Evolutionary conservation across 2,888 invertebrate species (phyloP).

Genomic region (Athalia rosae): DNA sequence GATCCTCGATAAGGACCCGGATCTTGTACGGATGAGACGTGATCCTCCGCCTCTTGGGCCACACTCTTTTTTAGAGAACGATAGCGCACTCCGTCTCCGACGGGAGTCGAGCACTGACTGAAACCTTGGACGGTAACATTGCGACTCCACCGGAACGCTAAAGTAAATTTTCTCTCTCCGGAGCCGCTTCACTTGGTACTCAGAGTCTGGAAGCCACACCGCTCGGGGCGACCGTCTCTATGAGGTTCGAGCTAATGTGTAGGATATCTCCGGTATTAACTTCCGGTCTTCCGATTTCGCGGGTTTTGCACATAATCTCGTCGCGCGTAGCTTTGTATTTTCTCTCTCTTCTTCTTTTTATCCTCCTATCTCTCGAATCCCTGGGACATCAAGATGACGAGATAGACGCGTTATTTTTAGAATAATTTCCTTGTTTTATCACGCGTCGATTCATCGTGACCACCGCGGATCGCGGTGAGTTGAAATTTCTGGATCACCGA

Average conservation of each 20-base stretch:
- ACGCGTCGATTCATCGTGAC: too few relatives aligned
- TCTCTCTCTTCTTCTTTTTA: background rate
- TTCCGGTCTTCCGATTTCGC: background rate
- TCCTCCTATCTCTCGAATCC: background rate
- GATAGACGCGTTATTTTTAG: too few relatives aligned
- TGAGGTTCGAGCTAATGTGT: background rate
- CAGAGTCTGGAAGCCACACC: slow-evolving; percentile 60
- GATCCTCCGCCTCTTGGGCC: slow-evolving; percentile 20
- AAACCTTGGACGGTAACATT: slow-evolving; percentile 51
- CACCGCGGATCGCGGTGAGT: too few relatives aligned
- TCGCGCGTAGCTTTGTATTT: background rate
- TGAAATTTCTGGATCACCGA: too few relatives aligned
- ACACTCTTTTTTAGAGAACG: slow-evolving; percentile 24
- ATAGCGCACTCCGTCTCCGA: slow-evolving; percentile 61
- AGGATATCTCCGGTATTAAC: background rate
- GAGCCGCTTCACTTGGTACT: slow-evolving; percentile 53
- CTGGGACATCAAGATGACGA: too few relatives aligned
- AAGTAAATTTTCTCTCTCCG: slow-evolving; percentile 46
- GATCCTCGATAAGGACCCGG: slow-evolving; percentile 31
- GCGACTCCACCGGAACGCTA: slow-evolving; percentile 51
- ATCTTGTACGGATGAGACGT: background rate
- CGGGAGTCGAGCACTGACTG: slow-evolving; percentile 71
- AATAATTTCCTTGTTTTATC: too few relatives aligned
- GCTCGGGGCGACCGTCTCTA: background rate
- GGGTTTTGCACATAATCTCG: background rate